Evolutionary conservation across 2,113 vertebrate species (phyloP).

Genomic region (Rafetus swinhoei): DNA sequence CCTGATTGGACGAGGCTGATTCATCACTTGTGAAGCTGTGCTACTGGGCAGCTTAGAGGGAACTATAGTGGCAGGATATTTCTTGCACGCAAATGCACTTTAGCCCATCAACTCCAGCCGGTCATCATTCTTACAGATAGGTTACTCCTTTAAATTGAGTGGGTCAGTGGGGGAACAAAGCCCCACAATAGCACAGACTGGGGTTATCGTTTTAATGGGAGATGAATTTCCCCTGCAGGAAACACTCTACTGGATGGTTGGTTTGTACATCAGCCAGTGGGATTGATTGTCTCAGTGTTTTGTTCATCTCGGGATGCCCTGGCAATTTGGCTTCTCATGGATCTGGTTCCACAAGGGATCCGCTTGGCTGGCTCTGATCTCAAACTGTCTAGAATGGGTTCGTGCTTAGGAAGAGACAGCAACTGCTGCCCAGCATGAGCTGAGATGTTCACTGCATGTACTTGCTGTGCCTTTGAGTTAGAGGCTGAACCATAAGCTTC

Average conservation of each 20-base stretch:
- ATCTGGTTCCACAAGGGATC: constrained; percentile 72
- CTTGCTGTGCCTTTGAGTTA: neutral
- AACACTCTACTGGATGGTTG: constrained; percentile 71
- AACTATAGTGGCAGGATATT: neutral
- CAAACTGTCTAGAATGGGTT: constrained; percentile 34
- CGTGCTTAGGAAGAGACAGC: constrained; percentile 44
- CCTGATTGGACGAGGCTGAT: no score
- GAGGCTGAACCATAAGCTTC: fast-evolving
- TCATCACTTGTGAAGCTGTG: no score
- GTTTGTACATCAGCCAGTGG: constrained; percentile 66
- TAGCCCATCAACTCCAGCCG: fast-evolving
- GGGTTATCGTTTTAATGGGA: neutral
- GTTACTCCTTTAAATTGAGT: neutral
- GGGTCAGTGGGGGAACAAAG: neutral
- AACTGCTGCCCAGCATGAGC: constrained; percentile 42
- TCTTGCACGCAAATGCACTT: fast-evolving
- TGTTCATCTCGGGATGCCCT: constrained; percentile 71
- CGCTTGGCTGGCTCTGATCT: constrained; percentile 37
- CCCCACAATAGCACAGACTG: neutral
- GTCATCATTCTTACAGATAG: neutral
- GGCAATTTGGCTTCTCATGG: constrained; percentile 59
- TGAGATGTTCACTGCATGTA: constrained; percentile 26
- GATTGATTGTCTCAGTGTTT: constrained; percentile 66
- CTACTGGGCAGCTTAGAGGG: no score
- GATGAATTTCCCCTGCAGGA: constrained; percentile 20